Evolutionary conservation across 2,888 invertebrate genomes (phyloP), one percentile per base, ranked within the genome.

Genomic region (Leptothorax acervorum): DNA sequence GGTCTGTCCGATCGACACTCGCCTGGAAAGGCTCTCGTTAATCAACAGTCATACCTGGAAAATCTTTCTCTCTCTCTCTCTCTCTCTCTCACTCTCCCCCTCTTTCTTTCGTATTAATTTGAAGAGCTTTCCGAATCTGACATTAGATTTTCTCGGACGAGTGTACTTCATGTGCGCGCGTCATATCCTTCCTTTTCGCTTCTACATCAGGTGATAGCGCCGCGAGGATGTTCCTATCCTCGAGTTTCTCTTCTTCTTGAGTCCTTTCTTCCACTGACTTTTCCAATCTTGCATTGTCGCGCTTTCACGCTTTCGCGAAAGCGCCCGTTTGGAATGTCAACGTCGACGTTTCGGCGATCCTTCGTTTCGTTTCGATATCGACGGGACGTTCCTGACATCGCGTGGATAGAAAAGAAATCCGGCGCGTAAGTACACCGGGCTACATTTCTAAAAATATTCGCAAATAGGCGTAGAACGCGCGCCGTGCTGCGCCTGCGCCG

Each of bases 381-480:
- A 23, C 60, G 12, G 42, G 9, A 45, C 39, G 31, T 35, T 48
- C 18, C 31, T 48, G 86, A 63, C 35, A 31, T 39, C 55, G 53
- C 48, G n/a, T 15, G n/a, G 18, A 82, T n/a, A 51, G 18, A 68
- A 60, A 57, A 83, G 48, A 71, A 53, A 53, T 65, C 53, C 65
- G 53, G 35, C 31, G 55, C 35, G 31, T 8, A n/a, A n/a, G n/a
- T n/a, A 15, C 18, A 9, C 39, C 39, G 28, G 28, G 53, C 62
- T 68, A 76, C 82, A 84, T 86, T 68, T 68, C 81, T 84, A 83
- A 86, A 89, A 89, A 91, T 89, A 83, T 87, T 86, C 18, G 53
- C 81, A 83, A 85, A 87, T 88, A 86, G 86, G 66, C 84, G 79
- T 48, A 79, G 82, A 73, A 86, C 55, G 74, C 85, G 28, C 42